phyloP scores from a whole-genome alignment of 2,113 vertebrate genomes.

The Spea bombifrons region DNA sequence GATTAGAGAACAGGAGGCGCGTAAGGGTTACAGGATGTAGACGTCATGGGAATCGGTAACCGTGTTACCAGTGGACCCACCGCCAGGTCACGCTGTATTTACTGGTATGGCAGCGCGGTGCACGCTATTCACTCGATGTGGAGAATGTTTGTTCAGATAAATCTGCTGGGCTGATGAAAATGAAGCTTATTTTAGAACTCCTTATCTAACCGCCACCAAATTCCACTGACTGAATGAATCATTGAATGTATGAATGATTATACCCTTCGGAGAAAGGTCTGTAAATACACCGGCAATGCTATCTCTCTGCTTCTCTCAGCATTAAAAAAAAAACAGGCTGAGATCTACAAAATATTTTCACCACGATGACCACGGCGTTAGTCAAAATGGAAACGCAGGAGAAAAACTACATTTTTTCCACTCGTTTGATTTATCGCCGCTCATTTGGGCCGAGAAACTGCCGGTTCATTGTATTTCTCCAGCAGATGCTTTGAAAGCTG shows the following conservation, averaged over 20 bases:
- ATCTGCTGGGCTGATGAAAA: not conserved
- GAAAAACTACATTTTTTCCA: not conserved
- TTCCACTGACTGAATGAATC: not conserved
- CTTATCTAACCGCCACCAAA: not conserved
- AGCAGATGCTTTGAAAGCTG: too few species aligned
- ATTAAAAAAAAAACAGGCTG: not conserved
- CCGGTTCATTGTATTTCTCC: too few species aligned
- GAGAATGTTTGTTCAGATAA: not conserved
- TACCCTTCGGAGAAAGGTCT: not conserved
- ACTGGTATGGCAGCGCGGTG: too few species aligned
- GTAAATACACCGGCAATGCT: not conserved
- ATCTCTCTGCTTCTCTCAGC: not conserved
- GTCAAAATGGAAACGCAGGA: not conserved
- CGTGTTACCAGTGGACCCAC: too few species aligned
- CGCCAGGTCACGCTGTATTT: too few species aligned
- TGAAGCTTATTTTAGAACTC: not conserved
- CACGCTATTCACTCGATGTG: too few species aligned
- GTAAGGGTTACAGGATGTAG: too few species aligned
- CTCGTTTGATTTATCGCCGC: too few species aligned
- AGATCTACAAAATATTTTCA: not conserved
- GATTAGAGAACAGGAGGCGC: too few species aligned
- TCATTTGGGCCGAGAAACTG: too few species aligned
- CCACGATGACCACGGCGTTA: not conserved
- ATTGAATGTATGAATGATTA: not conserved
- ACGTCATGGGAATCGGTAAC: too few species aligned